These are phyloP conservation scores for Dichetophora obliterata DNA, from an alignment of 2,888 invertebrate species.

Conservation along the genomic window DNA sequence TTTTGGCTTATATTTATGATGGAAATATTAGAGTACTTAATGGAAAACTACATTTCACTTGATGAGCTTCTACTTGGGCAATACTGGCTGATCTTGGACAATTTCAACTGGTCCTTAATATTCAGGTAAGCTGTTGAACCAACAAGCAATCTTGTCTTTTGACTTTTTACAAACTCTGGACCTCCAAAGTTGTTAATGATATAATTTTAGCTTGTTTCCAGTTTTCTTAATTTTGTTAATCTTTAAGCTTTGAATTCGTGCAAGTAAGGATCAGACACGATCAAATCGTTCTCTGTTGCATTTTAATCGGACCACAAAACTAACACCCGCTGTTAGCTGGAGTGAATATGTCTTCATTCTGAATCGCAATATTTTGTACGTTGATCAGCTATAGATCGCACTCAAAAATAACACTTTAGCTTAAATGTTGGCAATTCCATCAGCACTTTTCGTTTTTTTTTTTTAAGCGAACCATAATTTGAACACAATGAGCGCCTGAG, in stretches of 20 bases:
- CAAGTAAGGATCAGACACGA: background rate
- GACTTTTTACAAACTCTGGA: conserved; percentile 54
- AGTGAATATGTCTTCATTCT: background rate
- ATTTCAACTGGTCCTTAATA: background rate
- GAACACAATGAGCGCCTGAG: background rate
- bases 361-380: background rate
- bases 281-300: background rate
- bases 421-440: too few species aligned
- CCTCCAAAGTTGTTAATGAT: conserved; percentile 59
- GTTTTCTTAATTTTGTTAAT: background rate
- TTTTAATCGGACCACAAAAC: background rate
- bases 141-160: background rate
- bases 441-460: too few species aligned
- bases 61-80: background rate
- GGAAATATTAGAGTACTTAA: background rate
- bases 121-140: background rate
- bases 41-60: background rate
- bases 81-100: background rate
- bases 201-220: background rate
- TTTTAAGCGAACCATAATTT: too few species aligned
- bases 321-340: background rate
- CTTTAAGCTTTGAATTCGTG: background rate
- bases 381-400: too few species aligned
- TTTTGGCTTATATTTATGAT: background rate
- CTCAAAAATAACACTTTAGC: too few species aligned